Percentiles rank a stretch among this genome's conserved stretches.
Conservation (phyloP, 2,797 vertebrate species). For the Galaxias olidus region DNA sequence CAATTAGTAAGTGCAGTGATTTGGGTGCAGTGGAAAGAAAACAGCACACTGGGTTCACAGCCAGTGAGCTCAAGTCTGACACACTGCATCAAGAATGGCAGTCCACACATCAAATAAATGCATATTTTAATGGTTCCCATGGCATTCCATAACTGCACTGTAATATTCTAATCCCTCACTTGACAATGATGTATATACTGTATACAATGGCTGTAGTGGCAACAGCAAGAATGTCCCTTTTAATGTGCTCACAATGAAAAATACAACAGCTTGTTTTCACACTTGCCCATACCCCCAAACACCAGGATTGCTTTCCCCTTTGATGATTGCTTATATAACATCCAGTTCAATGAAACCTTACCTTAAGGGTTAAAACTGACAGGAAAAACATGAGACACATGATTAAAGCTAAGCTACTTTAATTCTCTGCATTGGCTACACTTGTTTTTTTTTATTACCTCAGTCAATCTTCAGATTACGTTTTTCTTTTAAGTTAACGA, state of each 20-base stretch:
- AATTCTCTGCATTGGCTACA: constrained; percentile 1
- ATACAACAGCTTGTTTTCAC: too few species aligned
- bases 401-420: constrained; percentile 39
- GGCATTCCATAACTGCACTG: too few species aligned
- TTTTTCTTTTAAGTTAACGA: constrained; percentile 9
- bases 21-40: constrained; percentile 10
- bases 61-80: too few species aligned
- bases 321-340: constrained; percentile 8
- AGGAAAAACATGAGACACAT: constrained; percentile 18
- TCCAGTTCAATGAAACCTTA: constrained; percentile 18
- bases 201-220: constrained; percentile 6
- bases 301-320: neutral
- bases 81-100: too few species aligned
- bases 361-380: constrained; percentile 23
- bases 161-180: too few species aligned
- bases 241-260: constrained; percentile 11
- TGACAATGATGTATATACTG: neutral
- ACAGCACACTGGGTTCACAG: constrained; percentile 8
- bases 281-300: neutral
- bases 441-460: constrained; percentile 30
- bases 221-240: neutral
- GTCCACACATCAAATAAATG: too few species aligned
- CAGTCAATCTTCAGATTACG: constrained; percentile 37
- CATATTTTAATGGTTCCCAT: too few species aligned
- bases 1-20: constrained; percentile 23